phyloP scores from a whole-genome alignment of 1,140 invertebrate species.

The Euura lappo region DNA sequence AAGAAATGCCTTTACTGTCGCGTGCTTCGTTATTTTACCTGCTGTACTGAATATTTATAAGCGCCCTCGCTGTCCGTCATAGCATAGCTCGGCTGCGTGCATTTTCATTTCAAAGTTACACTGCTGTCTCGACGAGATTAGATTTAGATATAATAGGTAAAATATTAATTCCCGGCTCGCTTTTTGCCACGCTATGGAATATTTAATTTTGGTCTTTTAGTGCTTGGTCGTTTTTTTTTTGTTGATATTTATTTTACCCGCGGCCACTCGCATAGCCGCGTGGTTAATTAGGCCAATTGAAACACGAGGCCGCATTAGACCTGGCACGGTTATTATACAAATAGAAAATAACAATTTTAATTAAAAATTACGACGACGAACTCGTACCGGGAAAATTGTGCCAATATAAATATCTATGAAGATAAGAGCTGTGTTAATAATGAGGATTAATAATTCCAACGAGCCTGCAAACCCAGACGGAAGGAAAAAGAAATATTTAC shows the following conservation, averaged over 20 bases:
- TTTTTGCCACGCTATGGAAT: not conserved
- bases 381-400: no score
- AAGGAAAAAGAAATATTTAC: no score
- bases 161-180: constrained; percentile 45
- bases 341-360: no score
- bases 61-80: constrained; percentile 46
- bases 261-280: not conserved
- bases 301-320: not conserved
- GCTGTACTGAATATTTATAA: constrained; percentile 56
- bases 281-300: constrained; percentile 1
- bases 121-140: constrained; percentile 51
- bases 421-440: no score
- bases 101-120: constrained; percentile 55
- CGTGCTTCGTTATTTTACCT: constrained; percentile 55
- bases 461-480: no score
- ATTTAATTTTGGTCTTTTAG: not conserved
- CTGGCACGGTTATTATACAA: no score
- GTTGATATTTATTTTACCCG: not conserved
- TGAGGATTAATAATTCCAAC: no score
- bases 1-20: constrained; percentile 55
- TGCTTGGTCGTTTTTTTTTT: not conserved
- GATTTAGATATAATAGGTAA: constrained; percentile 54
- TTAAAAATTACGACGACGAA: no score
- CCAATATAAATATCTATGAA: no score
- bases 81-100: constrained; percentile 34